A percentile compares a stretch with the other conserved stretches of the same genome.
phyloP scores from a whole-genome alignment of 2,797 vertebrate species.

The Phaenicophaeus curvirostris region DNA sequence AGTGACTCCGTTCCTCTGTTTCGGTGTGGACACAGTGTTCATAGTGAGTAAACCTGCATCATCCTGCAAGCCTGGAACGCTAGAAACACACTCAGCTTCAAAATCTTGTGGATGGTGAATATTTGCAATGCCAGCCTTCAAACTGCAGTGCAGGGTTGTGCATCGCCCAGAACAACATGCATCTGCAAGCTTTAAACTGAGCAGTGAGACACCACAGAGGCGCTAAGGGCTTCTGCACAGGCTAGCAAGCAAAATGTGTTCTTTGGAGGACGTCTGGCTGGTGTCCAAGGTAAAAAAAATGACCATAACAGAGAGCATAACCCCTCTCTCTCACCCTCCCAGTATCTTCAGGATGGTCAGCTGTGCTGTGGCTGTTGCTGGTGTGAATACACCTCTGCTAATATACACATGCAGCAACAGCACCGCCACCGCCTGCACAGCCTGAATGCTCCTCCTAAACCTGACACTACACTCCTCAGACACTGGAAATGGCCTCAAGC shows the following conservation, averaged over 20 bases:
- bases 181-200: not conserved
- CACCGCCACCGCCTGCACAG: not conserved
- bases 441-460: not conserved
- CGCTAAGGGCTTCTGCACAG: not conserved
- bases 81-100: constrained; percentile 5
- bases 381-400: not conserved
- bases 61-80: not conserved
- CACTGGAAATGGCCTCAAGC: not conserved
- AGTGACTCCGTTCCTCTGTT: not conserved
- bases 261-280: not conserved
- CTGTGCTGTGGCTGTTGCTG: not conserved
- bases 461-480: not conserved
- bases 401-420: not conserved
- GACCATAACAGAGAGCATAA: not conserved
- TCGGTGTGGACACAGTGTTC: not conserved
- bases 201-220: not conserved
- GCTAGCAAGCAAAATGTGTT: not conserved
- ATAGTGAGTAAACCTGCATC: not conserved
- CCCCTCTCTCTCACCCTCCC: not conserved
- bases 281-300: not conserved
- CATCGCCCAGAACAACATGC: not conserved
- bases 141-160: not conserved
- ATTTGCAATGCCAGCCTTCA: not conserved
- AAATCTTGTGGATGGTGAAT: not conserved
- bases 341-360: not conserved